A percentile compares a stretch with the other conserved stretches of the same genome.
Evolutionary conservation across 2,888 invertebrate genomes (phyloP).

Genomic region (Lithosia quadra): DNA sequence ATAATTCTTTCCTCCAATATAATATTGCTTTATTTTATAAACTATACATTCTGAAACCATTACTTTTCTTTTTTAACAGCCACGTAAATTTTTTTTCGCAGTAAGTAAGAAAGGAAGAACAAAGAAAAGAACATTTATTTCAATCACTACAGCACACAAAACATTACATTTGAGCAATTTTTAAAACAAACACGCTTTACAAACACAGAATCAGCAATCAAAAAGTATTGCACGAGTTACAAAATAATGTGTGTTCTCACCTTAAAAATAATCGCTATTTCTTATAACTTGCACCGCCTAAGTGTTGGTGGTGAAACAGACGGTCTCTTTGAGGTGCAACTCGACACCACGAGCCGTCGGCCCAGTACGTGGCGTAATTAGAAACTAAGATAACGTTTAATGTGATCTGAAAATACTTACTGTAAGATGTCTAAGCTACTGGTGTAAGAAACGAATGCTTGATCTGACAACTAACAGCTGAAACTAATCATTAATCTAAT

Average conservation of each 20-base stretch:
- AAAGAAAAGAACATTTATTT: too few relatives aligned
- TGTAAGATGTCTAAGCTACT: slow-evolving; percentile 4
- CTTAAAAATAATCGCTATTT: not conserved
- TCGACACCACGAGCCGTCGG: slow-evolving; percentile 60
- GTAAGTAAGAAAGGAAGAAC: too few relatives aligned
- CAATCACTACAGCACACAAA: too few relatives aligned
- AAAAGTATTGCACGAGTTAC: too few relatives aligned
- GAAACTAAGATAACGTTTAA: slow-evolving; percentile 49
- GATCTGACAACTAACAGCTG: slow-evolving; percentile 9
- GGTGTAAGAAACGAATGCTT: not conserved
- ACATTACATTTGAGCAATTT: too few relatives aligned
- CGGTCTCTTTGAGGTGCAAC: slow-evolving; percentile 67
- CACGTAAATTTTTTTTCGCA: too few relatives aligned
- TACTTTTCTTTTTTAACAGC: too few relatives aligned
- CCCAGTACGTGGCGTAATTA: slow-evolving; percentile 46
- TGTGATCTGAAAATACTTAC: slow-evolving; percentile 52
- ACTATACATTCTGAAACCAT: too few relatives aligned
- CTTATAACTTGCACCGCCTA: slow-evolving; percentile 46
- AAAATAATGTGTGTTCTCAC: not conserved
- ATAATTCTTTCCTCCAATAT: too few relatives aligned
- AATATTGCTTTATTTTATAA: too few relatives aligned
- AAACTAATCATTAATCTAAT: not conserved
- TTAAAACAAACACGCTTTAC: too few relatives aligned
- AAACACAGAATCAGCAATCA: too few relatives aligned
- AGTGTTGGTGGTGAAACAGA: slow-evolving; percentile 60